Percentiles rank a stretch among this genome's conserved stretches.
phyloP scores from a whole-genome alignment of 1,140 invertebrate genomes.

The Aphidius gifuensis region DNA sequence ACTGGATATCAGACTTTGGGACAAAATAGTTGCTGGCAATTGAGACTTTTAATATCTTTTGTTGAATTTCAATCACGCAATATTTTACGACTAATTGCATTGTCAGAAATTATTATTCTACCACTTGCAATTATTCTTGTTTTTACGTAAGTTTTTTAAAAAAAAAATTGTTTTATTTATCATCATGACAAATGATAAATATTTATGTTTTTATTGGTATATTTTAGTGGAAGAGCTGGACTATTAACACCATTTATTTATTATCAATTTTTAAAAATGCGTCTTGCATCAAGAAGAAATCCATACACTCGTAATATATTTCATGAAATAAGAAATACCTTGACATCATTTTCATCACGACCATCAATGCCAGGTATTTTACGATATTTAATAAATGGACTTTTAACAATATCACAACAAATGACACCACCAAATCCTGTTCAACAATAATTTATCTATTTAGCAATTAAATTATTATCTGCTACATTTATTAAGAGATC shows the following conservation, averaged over 20 bases:
- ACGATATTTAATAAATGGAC: slow-evolving; percentile 36
- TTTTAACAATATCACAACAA: slow-evolving; percentile 44
- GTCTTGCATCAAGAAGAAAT: slow-evolving; percentile 90
- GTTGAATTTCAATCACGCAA: slow-evolving; percentile 84
- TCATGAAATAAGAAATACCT: slow-evolving; percentile 58
- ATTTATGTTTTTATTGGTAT: slow-evolving; percentile 28
- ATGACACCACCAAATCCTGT: slow-evolving; percentile 40
- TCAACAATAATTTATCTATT: slow-evolving; percentile 33
- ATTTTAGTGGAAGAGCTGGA: slow-evolving; percentile 77
- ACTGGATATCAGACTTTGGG: slow-evolving; percentile 69
- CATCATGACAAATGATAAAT: background rate
- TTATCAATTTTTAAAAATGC: slow-evolving; percentile 87
- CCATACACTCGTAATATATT: slow-evolving; percentile 91
- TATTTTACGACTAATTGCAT: slow-evolving; percentile 81
- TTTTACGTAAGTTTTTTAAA: slow-evolving; percentile 70
- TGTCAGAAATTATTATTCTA: slow-evolving; percentile 90
- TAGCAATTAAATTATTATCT: background rate
- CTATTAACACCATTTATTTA: slow-evolving; percentile 89
- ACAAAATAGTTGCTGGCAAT: slow-evolving; percentile 83
- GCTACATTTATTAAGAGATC: background rate
- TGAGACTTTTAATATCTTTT: slow-evolving; percentile 79
- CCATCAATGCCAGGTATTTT: slow-evolving; percentile 42
- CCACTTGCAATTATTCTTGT: slow-evolving; percentile 81
- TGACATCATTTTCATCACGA: slow-evolving; percentile 36
- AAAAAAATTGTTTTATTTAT: background rate